Base-by-base conservation (phyloP, 2,113 vertebrate genomes). In the Rallus limicola region DNA sequence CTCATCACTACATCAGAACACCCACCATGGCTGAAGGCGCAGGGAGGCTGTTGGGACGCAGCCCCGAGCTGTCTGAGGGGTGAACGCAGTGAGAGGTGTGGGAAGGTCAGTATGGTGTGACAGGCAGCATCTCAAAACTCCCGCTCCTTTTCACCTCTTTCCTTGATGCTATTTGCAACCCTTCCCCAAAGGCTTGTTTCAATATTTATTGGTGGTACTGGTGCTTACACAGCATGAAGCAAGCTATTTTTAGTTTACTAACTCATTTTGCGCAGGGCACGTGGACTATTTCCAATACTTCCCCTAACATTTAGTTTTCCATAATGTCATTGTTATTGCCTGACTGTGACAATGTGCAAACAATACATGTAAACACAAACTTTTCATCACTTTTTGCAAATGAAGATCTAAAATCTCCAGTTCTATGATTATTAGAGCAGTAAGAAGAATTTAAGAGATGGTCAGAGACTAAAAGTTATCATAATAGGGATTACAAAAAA, bases 31-130 rank as follows among this genome's bases (percentile, higher is more conserved):
- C 36, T 60, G 16, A 8, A 28, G 63, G 42, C 14, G 23, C 64
- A 0, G 7, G 5, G 40, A n/a, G 29, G 1, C 5, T 4, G 11
- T 3, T 0, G 5, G 26, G 58, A 59, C 1, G 2, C 31, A 9
- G 3, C 3, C 21, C 50, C 34, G 0, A 65, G 29, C 31, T 24
- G 33, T 6, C 67, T 9, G 48, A 10, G 72, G 33, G 20, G 9
- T 1, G 42, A 21, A 13, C 5, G 6, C 48, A n/a, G 16, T 0
- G 0, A 7, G 25, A 74, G 31, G 17, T 1, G 58, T 12, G 18
- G 82, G 36, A 56, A 23, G 69, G 56, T 24, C 5, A 36, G 9
- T 16, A 2, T 2, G 18, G 79, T 33, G 23, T 18, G 59, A 55
- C 34, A 46, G 40, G 70, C 69, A 59, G 28, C 52, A 68, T 10